Conservation (phyloP, 1,140 invertebrate genomes). For the Caenorhabditis latens region DNA sequence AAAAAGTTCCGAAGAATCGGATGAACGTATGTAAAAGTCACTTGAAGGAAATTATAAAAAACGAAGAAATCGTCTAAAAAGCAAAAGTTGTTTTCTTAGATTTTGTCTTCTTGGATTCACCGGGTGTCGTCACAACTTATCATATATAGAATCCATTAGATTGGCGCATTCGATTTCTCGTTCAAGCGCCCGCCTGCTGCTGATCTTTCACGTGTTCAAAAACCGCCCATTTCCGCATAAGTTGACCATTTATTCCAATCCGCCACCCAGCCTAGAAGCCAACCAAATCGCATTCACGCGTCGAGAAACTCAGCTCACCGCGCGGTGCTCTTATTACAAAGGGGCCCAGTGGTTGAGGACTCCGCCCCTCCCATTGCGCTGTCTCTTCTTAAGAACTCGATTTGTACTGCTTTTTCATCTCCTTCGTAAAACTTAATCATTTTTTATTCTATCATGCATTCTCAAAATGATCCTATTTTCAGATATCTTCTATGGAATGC, state of each 20-base stretch:
- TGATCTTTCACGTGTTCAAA: slow-evolving; percentile 45
- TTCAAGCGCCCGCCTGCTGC: background rate
- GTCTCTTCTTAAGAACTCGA: background rate
- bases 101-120: slow-evolving; percentile 10
- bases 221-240: slow-evolving; percentile 39
- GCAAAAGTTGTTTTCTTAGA: slow-evolving; percentile 34
- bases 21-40: too few species aligned
- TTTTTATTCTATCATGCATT: background rate
- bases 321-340: slow-evolving; percentile 47
- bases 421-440: background rate
- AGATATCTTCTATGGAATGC: slow-evolving; percentile 54
- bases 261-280: slow-evolving; percentile 33
- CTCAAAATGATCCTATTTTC: background rate
- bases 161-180: slow-evolving; percentile 38
- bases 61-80: background rate
- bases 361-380: background rate
- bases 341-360: background rate
- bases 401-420: slow-evolving; percentile 31
- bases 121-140: slow-evolving; percentile 16
- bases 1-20: too few species aligned
- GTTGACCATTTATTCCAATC: slow-evolving; percentile 34
- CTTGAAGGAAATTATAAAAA: too few species aligned
- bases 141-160: slow-evolving; percentile 42
- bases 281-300: slow-evolving; percentile 28
- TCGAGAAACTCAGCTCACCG: slow-evolving; percentile 8